Conservation (phyloP, 2,113 vertebrate species). For the Myiagra hebetior region DNA sequence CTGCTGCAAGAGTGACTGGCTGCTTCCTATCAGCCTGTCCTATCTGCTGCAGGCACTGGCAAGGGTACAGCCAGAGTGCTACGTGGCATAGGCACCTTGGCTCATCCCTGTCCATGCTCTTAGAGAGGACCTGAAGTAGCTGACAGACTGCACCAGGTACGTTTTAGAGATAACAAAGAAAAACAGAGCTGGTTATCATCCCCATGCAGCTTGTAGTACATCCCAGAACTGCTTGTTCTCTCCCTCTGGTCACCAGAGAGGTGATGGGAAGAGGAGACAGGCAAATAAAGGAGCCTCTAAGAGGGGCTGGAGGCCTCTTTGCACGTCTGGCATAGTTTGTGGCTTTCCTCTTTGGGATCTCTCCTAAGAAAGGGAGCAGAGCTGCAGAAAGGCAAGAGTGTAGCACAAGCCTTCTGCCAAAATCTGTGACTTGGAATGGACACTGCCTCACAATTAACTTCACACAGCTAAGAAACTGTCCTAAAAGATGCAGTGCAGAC, state of each 20-base stretch:
- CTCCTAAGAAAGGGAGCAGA: background rate
- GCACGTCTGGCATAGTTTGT: background rate
- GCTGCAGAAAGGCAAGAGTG: background rate
- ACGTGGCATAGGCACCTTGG: rapidly evolving
- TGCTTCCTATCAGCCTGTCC: background rate
- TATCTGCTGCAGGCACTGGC: background rate
- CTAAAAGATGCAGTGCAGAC: conserved; percentile 26
- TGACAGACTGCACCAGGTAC: background rate
- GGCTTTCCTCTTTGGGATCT: background rate
- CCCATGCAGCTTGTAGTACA: background rate
- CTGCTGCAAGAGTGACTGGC: background rate
- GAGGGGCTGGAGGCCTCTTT: background rate
- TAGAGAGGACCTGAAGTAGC: background rate
- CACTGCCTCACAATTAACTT: conserved; percentile 14
- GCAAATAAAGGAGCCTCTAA: background rate
- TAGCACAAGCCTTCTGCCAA: background rate
- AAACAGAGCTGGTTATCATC: background rate
- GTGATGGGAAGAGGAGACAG: background rate
- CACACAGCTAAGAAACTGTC: conserved; percentile 6
- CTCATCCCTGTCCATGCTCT: rapidly evolving
- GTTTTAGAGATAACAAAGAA: background rate
- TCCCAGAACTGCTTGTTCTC: background rate
- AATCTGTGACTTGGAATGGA: background rate
- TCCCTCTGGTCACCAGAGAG: background rate
- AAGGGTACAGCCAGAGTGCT: background rate